Evolutionary conservation across 2,888 invertebrate species (phyloP).

Genomic region (Mesorhabditis belari): DNA sequence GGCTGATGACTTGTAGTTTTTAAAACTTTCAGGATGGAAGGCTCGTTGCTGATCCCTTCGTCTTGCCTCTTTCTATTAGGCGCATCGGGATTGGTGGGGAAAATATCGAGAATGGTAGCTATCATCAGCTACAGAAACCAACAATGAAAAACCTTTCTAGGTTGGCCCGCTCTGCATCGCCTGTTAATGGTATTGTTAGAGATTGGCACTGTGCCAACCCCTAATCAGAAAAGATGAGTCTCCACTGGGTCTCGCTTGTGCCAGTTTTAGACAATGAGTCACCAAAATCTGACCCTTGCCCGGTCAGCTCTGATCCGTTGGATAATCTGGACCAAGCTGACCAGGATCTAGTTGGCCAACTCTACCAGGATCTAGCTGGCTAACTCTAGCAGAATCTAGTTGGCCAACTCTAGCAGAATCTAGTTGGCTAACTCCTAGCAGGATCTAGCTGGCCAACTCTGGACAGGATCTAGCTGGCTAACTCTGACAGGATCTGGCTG

Average conservation of each 20-base stretch:
- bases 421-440: too few relatives aligned
- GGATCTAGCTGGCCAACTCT: too few relatives aligned
- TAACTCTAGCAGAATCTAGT: too few relatives aligned
- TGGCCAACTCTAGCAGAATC: too few relatives aligned
- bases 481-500: too few relatives aligned
- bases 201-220: slow-evolving; percentile 33
- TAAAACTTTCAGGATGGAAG: slow-evolving; percentile 33
- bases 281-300: not conserved
- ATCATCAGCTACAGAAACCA: too few relatives aligned
- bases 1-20: not conserved
- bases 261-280: slow-evolving; percentile 10
- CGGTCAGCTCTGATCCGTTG: not conserved
- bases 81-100: slow-evolving; percentile 33
- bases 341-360: too few relatives aligned
- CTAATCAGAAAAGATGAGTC: slow-evolving; percentile 28
- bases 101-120: slow-evolving; percentile 20
- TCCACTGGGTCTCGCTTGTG: slow-evolving; percentile 45
- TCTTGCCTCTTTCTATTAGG: slow-evolving; percentile 41
- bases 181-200: slow-evolving; percentile 38
- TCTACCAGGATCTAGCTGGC: too few relatives aligned
- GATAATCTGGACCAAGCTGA: not conserved
- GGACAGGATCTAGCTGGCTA: too few relatives aligned
- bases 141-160: too few relatives aligned
- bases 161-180: slow-evolving; percentile 48
- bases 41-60: slow-evolving; percentile 37